phyloP scores from a whole-genome alignment of 2,113 vertebrate species.

The Malurus cyaneus region DNA sequence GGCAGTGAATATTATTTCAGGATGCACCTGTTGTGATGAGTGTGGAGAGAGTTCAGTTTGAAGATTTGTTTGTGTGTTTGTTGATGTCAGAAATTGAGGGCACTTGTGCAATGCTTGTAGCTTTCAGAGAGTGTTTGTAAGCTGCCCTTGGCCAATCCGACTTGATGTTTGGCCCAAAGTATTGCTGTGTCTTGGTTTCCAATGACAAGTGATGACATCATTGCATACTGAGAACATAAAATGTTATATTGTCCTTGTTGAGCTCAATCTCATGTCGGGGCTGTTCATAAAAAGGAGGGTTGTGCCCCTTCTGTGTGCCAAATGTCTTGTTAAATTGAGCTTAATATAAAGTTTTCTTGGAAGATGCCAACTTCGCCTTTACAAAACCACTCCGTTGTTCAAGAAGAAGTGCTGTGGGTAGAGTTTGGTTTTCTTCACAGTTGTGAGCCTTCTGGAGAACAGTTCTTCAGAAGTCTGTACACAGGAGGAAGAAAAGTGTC shows the following conservation, averaged over 20 bases:
- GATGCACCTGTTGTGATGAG: not conserved
- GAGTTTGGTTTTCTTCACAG: not conserved
- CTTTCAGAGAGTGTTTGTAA: not conserved
- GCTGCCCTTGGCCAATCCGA: not conserved
- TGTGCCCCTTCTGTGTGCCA: not conserved
- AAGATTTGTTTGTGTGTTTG: not conserved
- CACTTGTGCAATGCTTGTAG: not conserved
- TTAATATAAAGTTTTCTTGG: not conserved
- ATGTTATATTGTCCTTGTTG: rapidly evolving
- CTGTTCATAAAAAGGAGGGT: not conserved
- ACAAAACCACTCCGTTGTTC: not conserved
- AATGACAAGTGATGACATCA: not conserved
- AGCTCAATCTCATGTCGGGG: rapidly evolving
- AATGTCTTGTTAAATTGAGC: rapidly evolving
- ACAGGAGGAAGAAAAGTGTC: not conserved
- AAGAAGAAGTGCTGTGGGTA: not conserved
- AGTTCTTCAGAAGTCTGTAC: not conserved
- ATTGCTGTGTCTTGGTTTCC: not conserved
- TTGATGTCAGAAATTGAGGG: not conserved
- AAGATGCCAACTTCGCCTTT: not conserved
- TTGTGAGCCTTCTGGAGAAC: not conserved
- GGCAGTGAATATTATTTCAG: not conserved
- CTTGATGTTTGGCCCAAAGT: not conserved
- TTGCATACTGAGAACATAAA: not conserved
- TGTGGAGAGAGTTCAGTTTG: not conserved